Evolutionary conservation across 2,888 invertebrate genomes (phyloP), one percentile per base, ranked within the genome.

Genomic region (Altica lythri): DNA sequence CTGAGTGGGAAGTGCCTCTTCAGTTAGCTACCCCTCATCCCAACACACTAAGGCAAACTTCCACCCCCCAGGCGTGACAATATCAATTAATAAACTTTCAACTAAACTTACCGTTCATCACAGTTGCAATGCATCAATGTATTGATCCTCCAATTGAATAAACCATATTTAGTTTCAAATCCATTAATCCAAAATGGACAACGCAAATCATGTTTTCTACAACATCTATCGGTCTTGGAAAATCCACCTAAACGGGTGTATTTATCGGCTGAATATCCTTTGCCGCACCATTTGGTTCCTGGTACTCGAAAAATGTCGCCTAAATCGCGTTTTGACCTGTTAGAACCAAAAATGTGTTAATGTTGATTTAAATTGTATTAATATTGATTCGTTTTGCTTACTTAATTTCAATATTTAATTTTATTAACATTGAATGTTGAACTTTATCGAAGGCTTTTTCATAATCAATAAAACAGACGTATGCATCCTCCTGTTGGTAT

Each of bases 261-360:
- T 61, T 86, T 85, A 32, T 85, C 82, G 3, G 94, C 93, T 0
- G 86, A 84, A 71, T 86, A 88, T 1, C 95, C 95, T 66, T 89
- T 88, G 16, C 95, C 95, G 76, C 95, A 95, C 95, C 95, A 95
- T 72, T 91, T 89, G 1, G 95, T 95, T 40, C 94, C 94, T 1
- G 94, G 94, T 38, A 92, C 86, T 59, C 91, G 85, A 52, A 93
- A 81, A 65, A 90, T 77, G 72, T 90, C 89, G 72, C 79, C 75
- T 60, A 82, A 71, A 57, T 78, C 79, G 19, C 83, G 76, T 62
- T 77, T 80, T 51, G 73, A 71, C 71, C 80, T 79, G 67, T 17
- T 38, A 16, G 22, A 40, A 49, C 4, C 30, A 19, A 29, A 35
- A 38, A 10, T 25, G 22, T 14, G 2, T 13, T 17, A 17, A n/a